phyloP scores from a whole-genome alignment of 2,113 vertebrate species.

The Oceanites oceanicus region DNA sequence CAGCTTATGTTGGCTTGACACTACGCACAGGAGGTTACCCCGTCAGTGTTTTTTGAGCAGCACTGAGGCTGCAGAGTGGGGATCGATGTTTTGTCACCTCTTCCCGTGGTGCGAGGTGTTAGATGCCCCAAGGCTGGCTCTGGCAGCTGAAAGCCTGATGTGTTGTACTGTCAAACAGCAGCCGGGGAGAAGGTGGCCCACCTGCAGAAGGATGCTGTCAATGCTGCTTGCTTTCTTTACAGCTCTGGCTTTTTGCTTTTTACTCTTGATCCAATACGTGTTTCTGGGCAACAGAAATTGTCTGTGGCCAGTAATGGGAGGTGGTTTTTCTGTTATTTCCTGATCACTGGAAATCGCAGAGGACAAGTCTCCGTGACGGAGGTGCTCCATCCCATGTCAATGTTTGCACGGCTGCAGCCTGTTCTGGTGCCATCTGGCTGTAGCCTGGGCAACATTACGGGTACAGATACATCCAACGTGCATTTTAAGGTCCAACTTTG shows the following conservation, averaged over 20 bases:
- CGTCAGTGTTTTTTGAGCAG: neutral
- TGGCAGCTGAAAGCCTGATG: neutral
- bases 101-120: neutral
- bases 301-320: neutral
- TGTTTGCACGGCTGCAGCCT: neutral
- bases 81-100: neutral
- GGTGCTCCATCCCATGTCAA: neutral
- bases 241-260: neutral
- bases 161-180: neutral
- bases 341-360: neutral
- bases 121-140: neutral
- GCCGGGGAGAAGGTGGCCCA: neutral
- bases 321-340: neutral
- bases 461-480: neutral
- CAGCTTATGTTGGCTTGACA: neutral
- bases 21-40: neutral
- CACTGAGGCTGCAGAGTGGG: neutral
- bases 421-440: neutral
- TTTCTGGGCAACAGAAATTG: neutral
- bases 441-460: fast-evolving
- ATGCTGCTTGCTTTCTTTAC: neutral
- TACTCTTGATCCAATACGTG: neutral
- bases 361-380: neutral
- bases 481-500: neutral
- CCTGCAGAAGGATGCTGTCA: neutral